A percentile compares a stretch with the other conserved stretches of the same genome.
Evolutionary conservation across 2,888 invertebrate genomes (phyloP).

Genomic region (Pycnomerus fuliginosus): DNA sequence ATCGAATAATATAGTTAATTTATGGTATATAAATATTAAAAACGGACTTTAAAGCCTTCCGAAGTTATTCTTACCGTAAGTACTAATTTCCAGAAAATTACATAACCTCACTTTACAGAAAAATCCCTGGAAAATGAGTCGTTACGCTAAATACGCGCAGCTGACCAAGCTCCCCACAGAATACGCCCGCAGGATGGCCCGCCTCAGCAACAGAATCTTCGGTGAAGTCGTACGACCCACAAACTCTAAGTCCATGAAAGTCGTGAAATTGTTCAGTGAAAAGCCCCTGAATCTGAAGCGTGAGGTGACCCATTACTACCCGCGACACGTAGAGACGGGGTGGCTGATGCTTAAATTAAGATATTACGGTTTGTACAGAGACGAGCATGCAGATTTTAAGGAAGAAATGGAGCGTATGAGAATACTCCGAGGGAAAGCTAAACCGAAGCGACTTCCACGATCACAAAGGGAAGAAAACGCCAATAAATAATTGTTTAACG

Average conservation of each 20-base stretch:
- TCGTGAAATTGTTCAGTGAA: constrained; percentile 74
- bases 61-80: too few relatives aligned
- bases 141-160: constrained; percentile 71
- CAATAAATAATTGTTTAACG: background rate
- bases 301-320: constrained; percentile 81
- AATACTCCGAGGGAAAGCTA: constrained; percentile 74
- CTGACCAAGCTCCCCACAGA: constrained; percentile 70
- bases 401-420: constrained; percentile 81
- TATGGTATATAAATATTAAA: too few relatives aligned
- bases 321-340: constrained; percentile 76
- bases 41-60: too few relatives aligned
- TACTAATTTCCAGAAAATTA: too few relatives aligned
- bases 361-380: constrained; percentile 77
- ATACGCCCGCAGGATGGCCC: constrained; percentile 83
- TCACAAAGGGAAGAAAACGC: background rate
- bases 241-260: constrained; percentile 72
- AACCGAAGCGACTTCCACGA: constrained; percentile 41
- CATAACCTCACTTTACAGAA: too few relatives aligned
- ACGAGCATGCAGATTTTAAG: constrained; percentile 86
- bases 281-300: constrained; percentile 72
- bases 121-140: constrained; percentile 60
- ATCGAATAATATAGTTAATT: too few relatives aligned
- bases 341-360: constrained; percentile 70
- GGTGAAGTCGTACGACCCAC: constrained; percentile 82
- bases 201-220: constrained; percentile 84